Evolutionary conservation across 2,113 vertebrate species (phyloP).

Genomic region (Delphinapterus leucas): DNA sequence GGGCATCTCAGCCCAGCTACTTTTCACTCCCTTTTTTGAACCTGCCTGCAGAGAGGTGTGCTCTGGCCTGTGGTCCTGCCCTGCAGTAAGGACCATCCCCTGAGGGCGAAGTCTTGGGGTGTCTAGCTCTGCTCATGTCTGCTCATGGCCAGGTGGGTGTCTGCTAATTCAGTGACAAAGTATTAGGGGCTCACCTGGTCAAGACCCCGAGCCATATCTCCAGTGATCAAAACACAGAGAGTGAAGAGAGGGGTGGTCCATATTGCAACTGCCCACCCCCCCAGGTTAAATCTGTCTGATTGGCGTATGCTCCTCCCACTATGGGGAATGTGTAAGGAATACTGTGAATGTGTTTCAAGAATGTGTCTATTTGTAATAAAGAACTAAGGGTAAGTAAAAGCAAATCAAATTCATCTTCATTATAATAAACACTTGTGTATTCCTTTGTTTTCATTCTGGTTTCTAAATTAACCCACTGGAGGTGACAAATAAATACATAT

Average conservation of each 20-base stretch:
- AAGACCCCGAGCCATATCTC: neutral
- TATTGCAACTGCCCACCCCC: too few relatives aligned
- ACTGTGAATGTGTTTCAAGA: neutral
- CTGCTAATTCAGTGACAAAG: neutral
- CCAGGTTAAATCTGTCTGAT: neutral
- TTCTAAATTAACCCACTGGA: neutral
- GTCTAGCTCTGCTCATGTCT: neutral
- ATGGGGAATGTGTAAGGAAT: fast-evolving
- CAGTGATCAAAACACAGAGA: neutral
- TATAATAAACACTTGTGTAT: neutral
- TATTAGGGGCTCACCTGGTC: neutral
- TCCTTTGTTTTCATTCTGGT: neutral
- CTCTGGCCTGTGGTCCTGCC: neutral
- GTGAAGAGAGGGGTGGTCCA: neutral
- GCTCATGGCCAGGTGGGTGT: neutral
- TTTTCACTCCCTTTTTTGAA: too few relatives aligned
- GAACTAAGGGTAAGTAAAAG: neutral
- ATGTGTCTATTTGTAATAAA: neutral
- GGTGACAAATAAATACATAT: neutral
- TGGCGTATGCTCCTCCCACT: neutral
- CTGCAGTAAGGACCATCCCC: neutral
- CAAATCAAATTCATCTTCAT: neutral
- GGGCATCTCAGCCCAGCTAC: neutral
- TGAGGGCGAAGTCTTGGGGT: neutral
- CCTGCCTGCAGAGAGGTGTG: neutral